Conservation (phyloP, 2,113 vertebrate genomes). For the Chamaetylas fuelleborni region DNA sequence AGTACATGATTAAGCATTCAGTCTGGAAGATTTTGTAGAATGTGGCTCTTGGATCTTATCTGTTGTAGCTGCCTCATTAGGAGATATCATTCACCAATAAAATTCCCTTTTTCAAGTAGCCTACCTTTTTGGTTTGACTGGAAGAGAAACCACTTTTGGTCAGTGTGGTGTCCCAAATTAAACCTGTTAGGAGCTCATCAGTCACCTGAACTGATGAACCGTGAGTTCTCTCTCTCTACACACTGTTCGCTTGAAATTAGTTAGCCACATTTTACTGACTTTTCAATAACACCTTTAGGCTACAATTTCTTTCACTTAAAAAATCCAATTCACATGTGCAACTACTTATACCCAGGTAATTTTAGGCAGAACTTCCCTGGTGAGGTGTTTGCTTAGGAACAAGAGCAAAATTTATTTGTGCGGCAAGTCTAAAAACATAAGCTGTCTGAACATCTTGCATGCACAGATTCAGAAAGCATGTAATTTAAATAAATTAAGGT, state of each 20-base stretch:
- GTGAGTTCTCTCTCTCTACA: not conserved
- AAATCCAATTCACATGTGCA: not conserved
- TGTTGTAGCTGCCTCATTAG: not conserved
- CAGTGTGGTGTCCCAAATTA: not conserved
- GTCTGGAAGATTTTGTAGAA: not conserved
- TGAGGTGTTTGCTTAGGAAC: not conserved
- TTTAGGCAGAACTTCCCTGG: not conserved
- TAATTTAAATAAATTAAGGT: not conserved
- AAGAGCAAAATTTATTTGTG: not conserved
- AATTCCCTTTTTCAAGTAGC: not conserved
- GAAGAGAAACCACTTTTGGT: not conserved
- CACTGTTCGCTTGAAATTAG: not conserved
- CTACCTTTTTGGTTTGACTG: not conserved
- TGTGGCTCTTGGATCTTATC: not conserved
- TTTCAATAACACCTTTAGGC: slow-evolving; percentile 16
- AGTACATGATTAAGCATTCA: not conserved
- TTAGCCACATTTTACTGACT: not conserved
- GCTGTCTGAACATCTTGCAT: not conserved
- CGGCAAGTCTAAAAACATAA: not conserved
- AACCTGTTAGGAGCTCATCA: not conserved
- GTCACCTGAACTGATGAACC: not conserved
- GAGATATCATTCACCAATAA: not conserved
- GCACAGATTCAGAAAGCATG: not conserved
- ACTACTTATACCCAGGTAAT: not conserved
- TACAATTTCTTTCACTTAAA: slow-evolving; percentile 19